Conservation (phyloP, 2,113 vertebrate genomes). For the Myotis yumanensis region DNA sequence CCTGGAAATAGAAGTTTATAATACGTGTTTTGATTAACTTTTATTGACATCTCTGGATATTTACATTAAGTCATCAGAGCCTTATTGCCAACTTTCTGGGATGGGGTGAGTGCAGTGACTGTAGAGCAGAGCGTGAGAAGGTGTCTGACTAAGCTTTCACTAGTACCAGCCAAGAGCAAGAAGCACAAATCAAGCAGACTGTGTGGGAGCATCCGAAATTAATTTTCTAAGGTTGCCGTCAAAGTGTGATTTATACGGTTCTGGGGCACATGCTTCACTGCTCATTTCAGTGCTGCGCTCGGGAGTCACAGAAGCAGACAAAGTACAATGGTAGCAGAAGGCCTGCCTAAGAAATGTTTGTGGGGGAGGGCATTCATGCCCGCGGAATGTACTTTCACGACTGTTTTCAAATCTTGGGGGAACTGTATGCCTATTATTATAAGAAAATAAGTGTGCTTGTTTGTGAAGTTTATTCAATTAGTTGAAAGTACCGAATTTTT, state of each 20-base stretch:
- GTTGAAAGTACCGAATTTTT: slow-evolving; percentile 40
- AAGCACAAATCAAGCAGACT: slow-evolving; percentile 1
- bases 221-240: background rate
- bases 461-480: slow-evolving; percentile 32
- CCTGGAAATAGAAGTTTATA: slow-evolving; percentile 35
- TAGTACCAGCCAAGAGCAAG: background rate
- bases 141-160: background rate
- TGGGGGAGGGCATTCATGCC: background rate
- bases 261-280: background rate
- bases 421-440: slow-evolving; percentile 34
- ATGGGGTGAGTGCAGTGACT: background rate
- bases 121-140: background rate
- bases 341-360: slow-evolving; percentile 27
- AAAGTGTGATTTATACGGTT: background rate
- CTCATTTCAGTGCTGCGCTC: background rate
- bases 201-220: background rate
- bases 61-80: slow-evolving; percentile 42
- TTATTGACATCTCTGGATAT: slow-evolving; percentile 31
- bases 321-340: background rate
- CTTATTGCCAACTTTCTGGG: background rate
- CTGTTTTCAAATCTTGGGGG: slow-evolving; percentile 35
- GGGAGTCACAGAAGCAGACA: background rate
- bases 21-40: slow-evolving; percentile 45
- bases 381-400: slow-evolving; percentile 46
- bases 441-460: slow-evolving; percentile 48